Conservation (phyloP, 2,797 vertebrate species). For the Salmo trutta region DNA sequence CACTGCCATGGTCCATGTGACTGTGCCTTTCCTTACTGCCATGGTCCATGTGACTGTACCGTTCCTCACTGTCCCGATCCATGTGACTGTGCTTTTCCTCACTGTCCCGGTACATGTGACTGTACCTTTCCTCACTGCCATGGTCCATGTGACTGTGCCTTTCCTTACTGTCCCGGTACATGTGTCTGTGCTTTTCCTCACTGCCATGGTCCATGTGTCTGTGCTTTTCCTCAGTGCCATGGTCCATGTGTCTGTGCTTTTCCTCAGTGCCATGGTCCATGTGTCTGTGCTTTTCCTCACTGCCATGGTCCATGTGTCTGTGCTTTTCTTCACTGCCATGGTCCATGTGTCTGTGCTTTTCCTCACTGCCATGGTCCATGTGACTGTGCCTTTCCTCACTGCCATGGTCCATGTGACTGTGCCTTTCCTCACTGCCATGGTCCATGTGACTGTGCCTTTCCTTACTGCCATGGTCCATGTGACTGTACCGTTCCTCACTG, state of each 20-base stretch:
- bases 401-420: fast-evolving
- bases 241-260: not conserved
- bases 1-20: fast-evolving
- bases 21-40: not conserved
- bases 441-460: not conserved
- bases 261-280: not conserved
- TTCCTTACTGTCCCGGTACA: not conserved
- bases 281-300: not conserved
- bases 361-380: fast-evolving
- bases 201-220: too few species aligned
- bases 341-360: too few species aligned
- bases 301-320: too few species aligned
- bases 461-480: not conserved
- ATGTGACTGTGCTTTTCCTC: not conserved
- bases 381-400: not conserved
- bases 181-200: not conserved
- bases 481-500: not conserved
- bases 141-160: not conserved
- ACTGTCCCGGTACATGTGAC: not conserved
- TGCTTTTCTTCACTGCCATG: not conserved
- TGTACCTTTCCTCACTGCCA: not conserved
- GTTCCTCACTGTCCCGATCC: not conserved
- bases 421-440: not conserved
- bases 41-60: not conserved
- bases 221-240: not conserved